Base-by-base conservation (phyloP, 2,888 invertebrate genomes). In the Strigamia crassipes region DNA sequence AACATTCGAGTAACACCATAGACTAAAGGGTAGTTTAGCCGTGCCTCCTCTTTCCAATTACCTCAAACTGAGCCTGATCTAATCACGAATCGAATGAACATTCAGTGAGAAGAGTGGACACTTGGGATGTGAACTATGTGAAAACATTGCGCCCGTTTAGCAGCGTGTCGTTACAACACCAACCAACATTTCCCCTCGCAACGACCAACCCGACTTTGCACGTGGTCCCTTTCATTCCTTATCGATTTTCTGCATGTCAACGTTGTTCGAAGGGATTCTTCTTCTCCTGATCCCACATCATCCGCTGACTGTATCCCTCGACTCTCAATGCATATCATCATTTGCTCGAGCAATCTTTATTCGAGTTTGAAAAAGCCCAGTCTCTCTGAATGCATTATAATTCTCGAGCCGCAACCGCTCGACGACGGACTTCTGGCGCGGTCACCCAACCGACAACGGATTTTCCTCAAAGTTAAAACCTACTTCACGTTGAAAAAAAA, bases 21-120 rank as follows among this genome's bases (percentile, higher is more conserved):
- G 27, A 31, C 27, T 27, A 73, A 23, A 73, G 31, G 6, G 31
- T 73, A 31, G 73, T 73, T 73, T 73, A 73, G 73, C 73, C 73
- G n/a, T n/a, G 73, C 73, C 31, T 66, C 73, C 73, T 73, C 73
- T 73, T 73, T 73, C 73, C 73, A 73, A 73, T 73, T 73, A 73
- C 73, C 73, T 73, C 73, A 73, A 73, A 73, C 73, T 73, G 73
- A 31, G 31, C 18, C 73, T 73, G 73, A 73, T 73, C 73, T 73
- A 73, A 73, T 73, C 73, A 73, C 73, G 31, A 73, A 31, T 73
- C 73, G 73, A 73, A 73, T 73, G 73, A 73, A 73, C 73, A 31
- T 31, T 31, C 73, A 31, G 73, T 15, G 73, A 73, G 73, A 73
- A 73, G 73, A 73, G 73, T 73, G 73, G 73, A 73, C 73, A 15